These are phyloP conservation scores for Leptinotarsa undecemlineata DNA, from an alignment of 1,140 invertebrate species.

Conservation along the genomic window DNA sequence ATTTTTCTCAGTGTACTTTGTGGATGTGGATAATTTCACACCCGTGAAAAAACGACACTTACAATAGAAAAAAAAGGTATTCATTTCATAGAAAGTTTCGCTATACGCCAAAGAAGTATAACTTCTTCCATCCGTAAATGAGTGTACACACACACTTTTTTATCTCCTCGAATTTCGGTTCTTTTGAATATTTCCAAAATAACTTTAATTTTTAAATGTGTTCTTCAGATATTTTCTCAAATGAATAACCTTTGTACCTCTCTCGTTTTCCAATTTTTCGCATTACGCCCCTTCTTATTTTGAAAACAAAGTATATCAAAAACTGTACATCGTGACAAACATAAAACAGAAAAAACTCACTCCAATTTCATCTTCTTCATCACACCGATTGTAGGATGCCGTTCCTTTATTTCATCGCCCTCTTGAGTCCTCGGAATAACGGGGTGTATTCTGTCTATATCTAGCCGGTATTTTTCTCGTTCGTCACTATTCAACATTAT, in stretches of 20 bases:
- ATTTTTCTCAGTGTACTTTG: too few species aligned
- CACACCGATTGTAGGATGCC: constrained; percentile 69
- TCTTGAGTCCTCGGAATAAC: constrained; percentile 60
- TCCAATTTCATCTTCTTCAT: constrained; percentile 56
- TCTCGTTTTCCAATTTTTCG: not conserved
- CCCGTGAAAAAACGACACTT: too few species aligned
- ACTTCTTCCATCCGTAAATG: too few species aligned
- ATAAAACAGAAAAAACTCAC: constrained; percentile 34
- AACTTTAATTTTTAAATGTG: too few species aligned
- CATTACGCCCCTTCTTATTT: not conserved
- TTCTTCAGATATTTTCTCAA: too few species aligned
- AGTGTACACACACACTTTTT: too few species aligned
- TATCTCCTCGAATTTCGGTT: too few species aligned
- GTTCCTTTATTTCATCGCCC: constrained; percentile 54
- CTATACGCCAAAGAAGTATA: too few species aligned
- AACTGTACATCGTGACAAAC: not conserved
- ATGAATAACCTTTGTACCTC: not conserved
- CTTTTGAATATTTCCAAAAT: too few species aligned
- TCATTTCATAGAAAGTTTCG: too few species aligned
- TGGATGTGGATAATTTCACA: too few species aligned
- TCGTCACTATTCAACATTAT: constrained; percentile 58
- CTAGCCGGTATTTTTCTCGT: constrained; percentile 51
- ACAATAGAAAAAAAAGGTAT: too few species aligned
- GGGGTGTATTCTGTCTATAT: constrained; percentile 44
- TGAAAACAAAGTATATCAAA: not conserved